phyloP scores from a whole-genome alignment of 2,797 vertebrate species.

The Betta splendens region DNA sequence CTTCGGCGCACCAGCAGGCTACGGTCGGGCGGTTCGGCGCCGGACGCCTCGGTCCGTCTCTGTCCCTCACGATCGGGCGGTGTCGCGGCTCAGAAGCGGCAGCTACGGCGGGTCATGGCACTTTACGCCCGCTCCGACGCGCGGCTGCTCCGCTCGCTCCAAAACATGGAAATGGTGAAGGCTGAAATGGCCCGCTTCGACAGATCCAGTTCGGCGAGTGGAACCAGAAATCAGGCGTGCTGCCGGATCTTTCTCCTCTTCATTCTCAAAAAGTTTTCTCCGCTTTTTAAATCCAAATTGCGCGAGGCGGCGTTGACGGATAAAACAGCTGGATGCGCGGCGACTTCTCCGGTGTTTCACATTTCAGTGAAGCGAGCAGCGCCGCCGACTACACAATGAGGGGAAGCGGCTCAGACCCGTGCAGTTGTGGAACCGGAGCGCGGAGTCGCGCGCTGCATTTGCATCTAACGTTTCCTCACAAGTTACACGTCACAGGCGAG shows the following conservation, averaged over 20 bases:
- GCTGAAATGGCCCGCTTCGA: constrained; percentile 7
- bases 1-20: constrained; percentile 37
- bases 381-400: constrained; percentile 22
- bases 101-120: constrained; percentile 9
- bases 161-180: constrained; percentile 7
- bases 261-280: constrained; percentile 74
- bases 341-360: constrained; percentile 47
- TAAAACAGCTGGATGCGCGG: constrained; percentile 59
- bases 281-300: constrained; percentile 32
- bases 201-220: constrained; percentile 24
- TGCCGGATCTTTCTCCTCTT: constrained; percentile 75
- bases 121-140: constrained; percentile 34
- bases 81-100: constrained; percentile 44
- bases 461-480: constrained; percentile 28
- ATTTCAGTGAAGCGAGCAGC: constrained; percentile 44
- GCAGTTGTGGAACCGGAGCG: constrained; percentile 19
- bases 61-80: constrained; percentile 3
- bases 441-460: constrained; percentile 38
- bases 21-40: constrained; percentile 28
- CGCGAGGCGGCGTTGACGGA: constrained; percentile 5
- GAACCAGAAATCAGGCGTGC: constrained; percentile 25
- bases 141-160: constrained; percentile 46
- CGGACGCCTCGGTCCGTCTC: constrained; percentile 45
- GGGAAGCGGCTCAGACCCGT: constrained; percentile 29
- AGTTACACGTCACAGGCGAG: constrained; percentile 12